These are phyloP conservation scores for Dastarcus helophoroides DNA, from an alignment of 2,888 invertebrate genomes.

Conservation along the genomic window DNA sequence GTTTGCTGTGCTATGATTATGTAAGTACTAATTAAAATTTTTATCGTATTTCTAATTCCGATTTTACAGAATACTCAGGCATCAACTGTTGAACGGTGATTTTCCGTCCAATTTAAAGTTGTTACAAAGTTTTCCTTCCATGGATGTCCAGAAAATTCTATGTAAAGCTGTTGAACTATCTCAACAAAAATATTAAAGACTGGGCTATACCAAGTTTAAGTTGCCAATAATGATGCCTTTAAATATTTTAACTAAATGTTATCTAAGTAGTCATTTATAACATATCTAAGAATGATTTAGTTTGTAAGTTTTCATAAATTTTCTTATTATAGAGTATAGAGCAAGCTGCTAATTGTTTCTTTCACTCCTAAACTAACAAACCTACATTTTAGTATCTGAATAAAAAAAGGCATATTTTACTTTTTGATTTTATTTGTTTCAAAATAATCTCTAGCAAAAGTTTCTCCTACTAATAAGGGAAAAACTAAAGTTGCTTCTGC, in stretches of 20 bases:
- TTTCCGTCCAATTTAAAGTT: slow-evolving; percentile 91
- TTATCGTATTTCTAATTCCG: not conserved
- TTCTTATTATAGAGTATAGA: no score
- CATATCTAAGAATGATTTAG: no score
- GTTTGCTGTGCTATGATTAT: slow-evolving; percentile 97
- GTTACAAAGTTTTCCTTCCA: slow-evolving; percentile 83
- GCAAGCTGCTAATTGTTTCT: no score
- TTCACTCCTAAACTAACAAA: no score
- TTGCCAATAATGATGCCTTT: no score
- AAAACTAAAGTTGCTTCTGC: slow-evolving; percentile 91
- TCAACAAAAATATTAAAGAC: slow-evolving; percentile 19
- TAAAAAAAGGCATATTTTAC: not conserved
- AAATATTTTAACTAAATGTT: no score
- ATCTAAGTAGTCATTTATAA: no score
- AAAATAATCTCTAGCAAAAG: slow-evolving; percentile 65
- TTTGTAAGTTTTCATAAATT: no score
- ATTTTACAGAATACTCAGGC: slow-evolving; percentile 37
- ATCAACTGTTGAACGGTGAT: slow-evolving; percentile 74
- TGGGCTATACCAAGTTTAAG: no score
- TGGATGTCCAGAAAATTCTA: slow-evolving; percentile 75
- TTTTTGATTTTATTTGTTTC: not conserved
- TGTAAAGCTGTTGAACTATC: slow-evolving; percentile 63
- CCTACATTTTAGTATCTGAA: no score
- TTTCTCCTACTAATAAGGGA: slow-evolving; percentile 89
- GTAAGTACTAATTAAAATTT: slow-evolving; percentile 50